These are phyloP conservation scores for Campodea augens DNA, from an alignment of 1,140 invertebrate genomes.

Conservation along the genomic window DNA sequence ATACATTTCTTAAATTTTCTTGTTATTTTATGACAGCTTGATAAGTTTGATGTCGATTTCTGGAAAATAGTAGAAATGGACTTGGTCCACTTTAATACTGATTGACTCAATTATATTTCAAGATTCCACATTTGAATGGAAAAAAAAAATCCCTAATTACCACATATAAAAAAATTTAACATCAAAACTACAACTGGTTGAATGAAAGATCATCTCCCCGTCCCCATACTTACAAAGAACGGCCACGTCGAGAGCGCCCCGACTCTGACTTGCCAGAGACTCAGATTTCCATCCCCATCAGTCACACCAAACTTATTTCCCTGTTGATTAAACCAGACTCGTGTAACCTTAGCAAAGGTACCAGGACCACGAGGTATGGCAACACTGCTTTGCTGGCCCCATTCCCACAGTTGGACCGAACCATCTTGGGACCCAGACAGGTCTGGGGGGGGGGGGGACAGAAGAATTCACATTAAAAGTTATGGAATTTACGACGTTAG, in stretches of 20 bases:
- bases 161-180: slow-evolving; percentile 3
- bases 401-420: slow-evolving; percentile 94
- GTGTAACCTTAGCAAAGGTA: slow-evolving; percentile 87
- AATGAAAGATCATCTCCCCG: too few relatives aligned
- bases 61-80: too few relatives aligned
- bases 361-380: slow-evolving; percentile 74
- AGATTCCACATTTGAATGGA: not conserved
- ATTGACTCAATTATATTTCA: too few relatives aligned
- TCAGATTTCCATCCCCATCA: slow-evolving; percentile 76
- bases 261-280: slow-evolving; percentile 73
- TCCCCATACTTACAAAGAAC: slow-evolving; percentile 87
- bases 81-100: too few relatives aligned
- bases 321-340: slow-evolving; percentile 83
- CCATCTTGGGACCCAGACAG: slow-evolving; percentile 93
- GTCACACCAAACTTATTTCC: slow-evolving; percentile 97
- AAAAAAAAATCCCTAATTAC: not conserved
- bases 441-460: too few relatives aligned
- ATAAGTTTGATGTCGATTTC: too few relatives aligned
- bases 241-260: slow-evolving; percentile 62
- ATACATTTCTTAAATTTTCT: too few relatives aligned
- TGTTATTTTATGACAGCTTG: too few relatives aligned
- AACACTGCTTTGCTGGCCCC: slow-evolving; percentile 79
- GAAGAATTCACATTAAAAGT: too few relatives aligned
- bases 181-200: not conserved
- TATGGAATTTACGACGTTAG: too few relatives aligned